phyloP scores from a whole-genome alignment of 2,888 invertebrate genomes.

The Lycocerus yunnanus region DNA sequence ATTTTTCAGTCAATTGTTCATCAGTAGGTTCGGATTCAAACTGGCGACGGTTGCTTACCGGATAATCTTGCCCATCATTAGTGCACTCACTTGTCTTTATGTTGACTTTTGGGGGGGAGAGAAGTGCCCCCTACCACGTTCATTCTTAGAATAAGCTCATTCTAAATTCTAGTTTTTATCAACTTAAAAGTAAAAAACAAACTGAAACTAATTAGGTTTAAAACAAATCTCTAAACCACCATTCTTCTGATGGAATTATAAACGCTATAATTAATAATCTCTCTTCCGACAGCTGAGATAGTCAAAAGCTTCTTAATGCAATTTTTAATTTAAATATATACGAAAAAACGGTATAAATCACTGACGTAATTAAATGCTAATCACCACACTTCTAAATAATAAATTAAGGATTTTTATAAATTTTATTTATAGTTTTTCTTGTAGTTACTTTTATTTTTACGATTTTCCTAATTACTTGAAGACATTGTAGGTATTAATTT shows the following conservation, averaged over 20 bases:
- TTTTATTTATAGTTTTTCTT: not conserved
- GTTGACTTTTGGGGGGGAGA: no score
- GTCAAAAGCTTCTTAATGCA: slow-evolving; percentile 33
- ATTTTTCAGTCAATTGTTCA: no score
- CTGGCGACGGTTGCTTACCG: no score
- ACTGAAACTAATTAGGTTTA: slow-evolving; percentile 22
- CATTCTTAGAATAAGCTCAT: not conserved
- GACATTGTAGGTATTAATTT: not conserved
- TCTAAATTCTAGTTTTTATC: not conserved
- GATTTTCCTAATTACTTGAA: not conserved
- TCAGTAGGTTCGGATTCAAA: no score
- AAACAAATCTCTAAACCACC: slow-evolving; percentile 25
- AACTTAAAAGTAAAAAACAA: not conserved
- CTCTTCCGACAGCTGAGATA: slow-evolving; percentile 26
- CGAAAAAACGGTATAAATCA: slow-evolving; percentile 38
- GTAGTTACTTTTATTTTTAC: not conserved
- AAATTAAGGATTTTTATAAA: slow-evolving; percentile 29
- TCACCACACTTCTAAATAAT: slow-evolving; percentile 40
- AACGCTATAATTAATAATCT: slow-evolving; percentile 35
- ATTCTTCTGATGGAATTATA: slow-evolving; percentile 27
- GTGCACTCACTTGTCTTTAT: no score
- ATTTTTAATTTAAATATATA: slow-evolving; percentile 32
- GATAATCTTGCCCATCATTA: no score
- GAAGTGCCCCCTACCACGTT: no score
- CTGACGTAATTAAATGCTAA: slow-evolving; percentile 41